Percentiles rank a stretch among this genome's conserved stretches.
Evolutionary conservation across 1,140 invertebrate species (phyloP).

Genomic region (Heliconius eleuchia): DNA sequence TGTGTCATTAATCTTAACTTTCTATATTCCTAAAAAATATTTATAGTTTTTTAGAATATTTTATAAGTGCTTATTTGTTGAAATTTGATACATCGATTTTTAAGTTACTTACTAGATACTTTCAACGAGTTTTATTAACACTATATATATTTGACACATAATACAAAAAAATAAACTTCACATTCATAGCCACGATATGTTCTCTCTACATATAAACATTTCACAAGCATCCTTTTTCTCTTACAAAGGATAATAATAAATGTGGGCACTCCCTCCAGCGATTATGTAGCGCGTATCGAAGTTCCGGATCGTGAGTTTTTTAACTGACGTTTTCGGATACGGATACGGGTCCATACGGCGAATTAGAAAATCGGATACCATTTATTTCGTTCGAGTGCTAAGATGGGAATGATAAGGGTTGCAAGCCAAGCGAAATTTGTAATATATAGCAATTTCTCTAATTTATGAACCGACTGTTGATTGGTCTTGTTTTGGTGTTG

Average conservation of each 20-base stretch:
- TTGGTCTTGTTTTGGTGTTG: conserved; percentile 11
- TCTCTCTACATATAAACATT: conserved; percentile 27
- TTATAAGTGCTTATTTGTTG: too few relatives aligned
- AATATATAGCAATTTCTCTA: conserved; percentile 26
- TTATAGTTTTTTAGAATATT: too few relatives aligned
- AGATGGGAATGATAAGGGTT: conserved; percentile 31
- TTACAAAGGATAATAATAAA: conserved; percentile 71
- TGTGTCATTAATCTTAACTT: too few relatives aligned
- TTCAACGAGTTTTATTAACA: too few relatives aligned
- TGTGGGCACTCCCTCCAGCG: conserved; percentile 49
- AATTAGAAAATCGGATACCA: conserved; percentile 46
- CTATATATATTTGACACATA: background rate
- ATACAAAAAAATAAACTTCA: background rate
- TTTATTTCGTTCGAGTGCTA: conserved; percentile 46
- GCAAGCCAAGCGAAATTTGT: conserved; percentile 29
- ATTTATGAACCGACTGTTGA: conserved; percentile 6
- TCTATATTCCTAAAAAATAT: too few relatives aligned
- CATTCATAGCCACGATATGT: background rate
- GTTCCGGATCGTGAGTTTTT: conserved; percentile 48
- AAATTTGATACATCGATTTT: too few relatives aligned
- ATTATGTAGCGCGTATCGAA: conserved; percentile 54
- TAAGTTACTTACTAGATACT: too few relatives aligned
- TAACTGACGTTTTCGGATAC: conserved; percentile 42
- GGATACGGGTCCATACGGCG: conserved; percentile 44
- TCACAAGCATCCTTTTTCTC: conserved; percentile 50